These are phyloP conservation scores for Drymonia ruficornis DNA, from an alignment of 2,888 invertebrate species.

Conservation along the genomic window DNA sequence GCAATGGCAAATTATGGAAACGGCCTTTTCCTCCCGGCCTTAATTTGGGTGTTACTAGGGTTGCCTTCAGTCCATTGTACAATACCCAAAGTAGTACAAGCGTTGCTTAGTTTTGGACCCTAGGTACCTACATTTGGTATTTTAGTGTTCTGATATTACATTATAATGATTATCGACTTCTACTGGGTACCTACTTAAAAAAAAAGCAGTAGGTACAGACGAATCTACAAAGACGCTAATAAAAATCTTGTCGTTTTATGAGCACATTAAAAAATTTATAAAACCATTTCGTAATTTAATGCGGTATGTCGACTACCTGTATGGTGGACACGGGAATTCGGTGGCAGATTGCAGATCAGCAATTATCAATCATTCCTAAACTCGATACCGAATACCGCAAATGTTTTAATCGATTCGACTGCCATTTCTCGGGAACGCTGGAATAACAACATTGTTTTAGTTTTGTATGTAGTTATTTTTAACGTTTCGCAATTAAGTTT, in stretches of 20 bases:
- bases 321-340: constrained; percentile 62
- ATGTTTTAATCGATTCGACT: constrained; percentile 62
- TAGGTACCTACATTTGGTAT: no score
- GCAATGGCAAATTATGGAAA: no score
- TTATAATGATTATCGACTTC: no score
- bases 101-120: no score
- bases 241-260: constrained; percentile 4
- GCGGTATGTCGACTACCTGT: constrained; percentile 63
- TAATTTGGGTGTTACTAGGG: no score
- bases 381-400: constrained; percentile 64
- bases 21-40: no score
- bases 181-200: no score
- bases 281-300: constrained; percentile 56
- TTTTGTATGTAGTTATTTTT: constrained; percentile 25
- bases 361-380: constrained; percentile 68
- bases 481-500: constrained; percentile 20
- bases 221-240: constrained; percentile 10
- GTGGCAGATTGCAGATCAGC: constrained; percentile 81
- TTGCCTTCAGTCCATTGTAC: no score
- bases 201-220: no score
- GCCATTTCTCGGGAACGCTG: constrained; percentile 58
- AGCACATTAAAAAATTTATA: constrained; percentile 34
- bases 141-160: no score
- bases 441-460: constrained; percentile 38
- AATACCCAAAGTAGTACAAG: no score